Conservation (phyloP, 2,113 vertebrate species). For the Passer montanus region DNA sequence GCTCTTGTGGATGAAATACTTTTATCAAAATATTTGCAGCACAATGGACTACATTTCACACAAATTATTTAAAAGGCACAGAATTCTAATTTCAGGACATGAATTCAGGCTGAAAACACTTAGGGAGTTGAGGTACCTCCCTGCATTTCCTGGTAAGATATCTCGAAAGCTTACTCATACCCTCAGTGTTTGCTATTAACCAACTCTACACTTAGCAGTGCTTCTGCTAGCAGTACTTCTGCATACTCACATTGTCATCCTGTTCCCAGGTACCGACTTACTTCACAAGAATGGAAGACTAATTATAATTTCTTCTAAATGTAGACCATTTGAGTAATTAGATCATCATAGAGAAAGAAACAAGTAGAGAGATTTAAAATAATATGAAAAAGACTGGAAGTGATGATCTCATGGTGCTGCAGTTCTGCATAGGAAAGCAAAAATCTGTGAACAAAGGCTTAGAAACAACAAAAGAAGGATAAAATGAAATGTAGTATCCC, state of each 20-base stretch:
- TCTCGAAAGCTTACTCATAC: neutral
- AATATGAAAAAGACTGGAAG: neutral
- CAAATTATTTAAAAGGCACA: neutral
- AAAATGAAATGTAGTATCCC: neutral
- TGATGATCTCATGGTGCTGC: neutral
- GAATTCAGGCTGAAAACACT: neutral
- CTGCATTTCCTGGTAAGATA: neutral
- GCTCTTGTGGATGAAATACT: neutral
- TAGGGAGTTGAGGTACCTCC: neutral
- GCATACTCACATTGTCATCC: neutral
- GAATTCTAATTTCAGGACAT: neutral
- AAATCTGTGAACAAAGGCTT: neutral
- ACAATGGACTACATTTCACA: neutral
- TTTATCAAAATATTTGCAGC: neutral
- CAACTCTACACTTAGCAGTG: neutral
- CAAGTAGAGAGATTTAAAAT: conserved; percentile 1
- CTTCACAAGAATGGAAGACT: neutral
- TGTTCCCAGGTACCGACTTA: neutral
- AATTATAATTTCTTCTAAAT: conserved; percentile 33
- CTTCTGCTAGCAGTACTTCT: neutral
- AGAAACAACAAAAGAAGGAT: neutral
- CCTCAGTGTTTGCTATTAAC: neutral
- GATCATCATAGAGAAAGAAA: neutral
- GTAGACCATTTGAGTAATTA: conserved; percentile 26
- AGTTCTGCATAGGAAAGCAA: neutral